These are phyloP conservation scores for Eospalax fontanierii DNA, from an alignment of 2,797 vertebrate genomes.

Conservation along the genomic window DNA sequence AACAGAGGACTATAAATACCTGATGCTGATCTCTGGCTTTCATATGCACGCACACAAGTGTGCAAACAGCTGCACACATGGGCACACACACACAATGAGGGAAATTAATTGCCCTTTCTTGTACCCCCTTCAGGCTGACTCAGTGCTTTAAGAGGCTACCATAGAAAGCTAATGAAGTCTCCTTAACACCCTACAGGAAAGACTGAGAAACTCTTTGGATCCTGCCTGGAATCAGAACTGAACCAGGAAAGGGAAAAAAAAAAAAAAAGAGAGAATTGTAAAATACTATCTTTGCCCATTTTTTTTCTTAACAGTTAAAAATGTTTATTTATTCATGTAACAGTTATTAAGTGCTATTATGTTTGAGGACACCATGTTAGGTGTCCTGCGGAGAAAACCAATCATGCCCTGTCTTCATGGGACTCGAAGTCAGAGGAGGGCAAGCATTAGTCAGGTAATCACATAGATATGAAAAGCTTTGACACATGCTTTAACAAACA, in stretches of 20 bases:
- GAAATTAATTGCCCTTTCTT: neutral
- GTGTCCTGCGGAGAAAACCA: neutral
- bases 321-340: conserved; percentile 24
- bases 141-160: neutral
- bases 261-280: neutral
- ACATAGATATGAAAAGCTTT: neutral
- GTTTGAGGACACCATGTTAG: neutral
- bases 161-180: neutral
- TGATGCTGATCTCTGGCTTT: neutral
- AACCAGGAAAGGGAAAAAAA: neutral
- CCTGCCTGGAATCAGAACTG: conserved; percentile 1
- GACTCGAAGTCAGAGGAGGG: neutral
- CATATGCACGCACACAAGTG: too few species aligned
- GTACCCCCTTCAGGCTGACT: neutral
- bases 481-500: conserved; percentile 7
- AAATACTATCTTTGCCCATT: conserved; percentile 26
- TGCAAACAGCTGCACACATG: too few species aligned
- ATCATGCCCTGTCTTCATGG: neutral
- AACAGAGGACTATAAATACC: neutral
- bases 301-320: conserved; percentile 47
- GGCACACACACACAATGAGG: neutral
- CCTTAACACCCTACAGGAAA: neutral
- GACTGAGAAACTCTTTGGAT: neutral
- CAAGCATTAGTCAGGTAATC: neutral
- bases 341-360: neutral